These are phyloP conservation scores for Pocillopora grandis DNA, from an alignment of 92 coral and sea anemone genomes.

Conservation along the genomic window DNA sequence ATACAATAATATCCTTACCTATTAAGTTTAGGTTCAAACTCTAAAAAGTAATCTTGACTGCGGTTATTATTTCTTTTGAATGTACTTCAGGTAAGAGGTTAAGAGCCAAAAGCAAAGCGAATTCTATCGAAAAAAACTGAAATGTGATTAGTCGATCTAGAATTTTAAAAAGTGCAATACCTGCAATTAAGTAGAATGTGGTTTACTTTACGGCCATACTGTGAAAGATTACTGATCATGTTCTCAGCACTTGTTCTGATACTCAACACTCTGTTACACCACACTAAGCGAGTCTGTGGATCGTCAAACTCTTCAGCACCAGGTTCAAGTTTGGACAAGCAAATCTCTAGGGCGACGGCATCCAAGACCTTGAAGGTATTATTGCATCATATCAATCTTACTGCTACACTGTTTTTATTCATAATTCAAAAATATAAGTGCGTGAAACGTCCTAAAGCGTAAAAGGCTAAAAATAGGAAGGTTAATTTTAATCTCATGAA, in stretches of 20 bases:
- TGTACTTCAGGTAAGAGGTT: too few species aligned
- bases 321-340: slow-evolving; percentile 74
- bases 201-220: slow-evolving; percentile 34
- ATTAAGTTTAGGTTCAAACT: too few species aligned
- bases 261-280: slow-evolving; percentile 84
- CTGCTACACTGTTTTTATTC: background rate
- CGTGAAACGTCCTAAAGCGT: too few species aligned
- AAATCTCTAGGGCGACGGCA: slow-evolving; percentile 73
- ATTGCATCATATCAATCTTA: background rate
- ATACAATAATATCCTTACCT: background rate
- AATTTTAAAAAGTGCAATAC: slow-evolving; percentile 18
- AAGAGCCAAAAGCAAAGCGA: too few species aligned
- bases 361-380: slow-evolving; percentile 65
- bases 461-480: too few species aligned
- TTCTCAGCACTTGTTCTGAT: slow-evolving; percentile 68
- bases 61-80: too few species aligned
- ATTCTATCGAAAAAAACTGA: too few species aligned
- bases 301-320: slow-evolving; percentile 52
- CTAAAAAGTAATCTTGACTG: too few species aligned
- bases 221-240: slow-evolving; percentile 38
- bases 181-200: slow-evolving; percentile 61
- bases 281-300: slow-evolving; percentile 45
- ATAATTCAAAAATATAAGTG: too few species aligned
- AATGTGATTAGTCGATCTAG: too few species aligned
- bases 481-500: too few species aligned